These are phyloP conservation scores for Ctenochaetus hawaiiensis DNA, from an alignment of 2,797 vertebrate species.

Conservation along the genomic window DNA sequence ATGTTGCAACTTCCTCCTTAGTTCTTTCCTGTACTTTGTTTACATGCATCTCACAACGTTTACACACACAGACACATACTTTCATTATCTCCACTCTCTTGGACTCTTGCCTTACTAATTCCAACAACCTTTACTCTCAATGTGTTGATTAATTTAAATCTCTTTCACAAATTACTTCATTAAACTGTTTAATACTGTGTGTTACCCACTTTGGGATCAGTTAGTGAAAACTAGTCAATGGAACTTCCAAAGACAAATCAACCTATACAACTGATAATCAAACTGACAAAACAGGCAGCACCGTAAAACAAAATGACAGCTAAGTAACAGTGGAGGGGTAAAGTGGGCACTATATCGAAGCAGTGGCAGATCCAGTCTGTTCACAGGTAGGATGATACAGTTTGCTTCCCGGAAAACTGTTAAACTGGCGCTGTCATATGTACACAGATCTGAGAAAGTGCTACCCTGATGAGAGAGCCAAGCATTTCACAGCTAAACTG, in stretches of 20 bases:
- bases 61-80: too few relatives aligned
- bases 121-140: background rate
- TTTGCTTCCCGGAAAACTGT: conserved; percentile 1
- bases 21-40: background rate
- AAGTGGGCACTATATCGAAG: background rate
- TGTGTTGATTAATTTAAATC: background rate
- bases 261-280: background rate
- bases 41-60: background rate
- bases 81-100: background rate
- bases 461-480: background rate
- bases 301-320: background rate
- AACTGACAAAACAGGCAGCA: background rate
- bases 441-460: conserved; percentile 11
- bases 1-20: background rate
- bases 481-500: conserved; percentile 7
- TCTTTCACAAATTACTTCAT: background rate
- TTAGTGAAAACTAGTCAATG: accelerated
- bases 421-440: background rate
- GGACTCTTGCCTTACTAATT: background rate
- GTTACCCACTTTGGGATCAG: background rate
- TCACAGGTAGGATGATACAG: background rate
- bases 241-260: too few relatives aligned
- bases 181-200: background rate
- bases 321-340: background rate
- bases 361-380: background rate